Conservation (phyloP, 2,888 invertebrate species). For the Disparrhopalites patrizii region DNA sequence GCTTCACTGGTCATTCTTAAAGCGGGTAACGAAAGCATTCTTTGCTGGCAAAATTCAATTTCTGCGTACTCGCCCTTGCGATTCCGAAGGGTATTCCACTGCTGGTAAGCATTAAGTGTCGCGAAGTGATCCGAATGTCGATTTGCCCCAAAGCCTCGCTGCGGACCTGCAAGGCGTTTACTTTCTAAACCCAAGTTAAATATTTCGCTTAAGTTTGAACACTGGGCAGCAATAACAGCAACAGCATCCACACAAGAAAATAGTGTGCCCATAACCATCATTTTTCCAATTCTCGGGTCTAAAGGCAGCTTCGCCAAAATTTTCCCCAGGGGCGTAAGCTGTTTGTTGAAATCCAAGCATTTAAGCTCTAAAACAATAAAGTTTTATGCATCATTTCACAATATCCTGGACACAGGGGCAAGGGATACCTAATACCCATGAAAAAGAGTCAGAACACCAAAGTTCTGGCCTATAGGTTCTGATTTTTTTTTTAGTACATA, state of each 20-base stretch:
- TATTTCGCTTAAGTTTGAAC: conserved; percentile 91
- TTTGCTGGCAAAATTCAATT: conserved; percentile 81
- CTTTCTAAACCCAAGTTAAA: conserved; percentile 66
- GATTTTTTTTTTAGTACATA: neutral
- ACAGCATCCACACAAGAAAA: conserved; percentile 86
- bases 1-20: conserved; percentile 89
- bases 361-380: conserved; percentile 70
- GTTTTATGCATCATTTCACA: neutral
- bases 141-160: conserved; percentile 79
- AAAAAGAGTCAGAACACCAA: no score
- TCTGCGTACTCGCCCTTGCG: conserved; percentile 62
- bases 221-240: conserved; percentile 90
- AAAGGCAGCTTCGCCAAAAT: conserved; percentile 92
- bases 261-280: conserved; percentile 91
- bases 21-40: conserved; percentile 82
- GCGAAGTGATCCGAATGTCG: conserved; percentile 93
- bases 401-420: neutral
- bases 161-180: conserved; percentile 73
- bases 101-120: conserved; percentile 84
- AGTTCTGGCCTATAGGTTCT: neutral
- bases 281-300: conserved; percentile 93
- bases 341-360: conserved; percentile 80
- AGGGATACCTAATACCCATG: neutral
- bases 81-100: conserved; percentile 57
- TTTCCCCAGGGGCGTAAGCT: conserved; percentile 86